Percentiles rank a stretch among this genome's conserved stretches.
Conservation (phyloP, 2,797 vertebrate genomes). For the Leptoclinus maculatus region DNA sequence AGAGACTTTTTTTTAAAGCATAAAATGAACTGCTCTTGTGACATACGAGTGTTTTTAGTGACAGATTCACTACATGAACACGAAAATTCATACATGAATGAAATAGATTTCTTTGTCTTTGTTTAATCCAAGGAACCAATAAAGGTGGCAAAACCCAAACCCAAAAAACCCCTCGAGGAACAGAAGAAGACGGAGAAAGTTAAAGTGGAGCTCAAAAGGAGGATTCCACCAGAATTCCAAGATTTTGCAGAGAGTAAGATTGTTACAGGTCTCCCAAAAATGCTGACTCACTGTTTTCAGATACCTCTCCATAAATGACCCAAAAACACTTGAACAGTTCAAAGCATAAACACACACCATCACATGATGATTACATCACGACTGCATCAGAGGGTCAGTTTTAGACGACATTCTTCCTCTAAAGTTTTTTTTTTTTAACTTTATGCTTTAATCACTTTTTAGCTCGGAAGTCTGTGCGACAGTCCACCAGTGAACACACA, state of each 20-base stretch:
- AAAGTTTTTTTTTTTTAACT: not conserved
- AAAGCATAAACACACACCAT: not conserved
- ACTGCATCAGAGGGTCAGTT: not conserved
- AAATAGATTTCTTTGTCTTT: constrained; percentile 23
- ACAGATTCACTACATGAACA: not conserved
- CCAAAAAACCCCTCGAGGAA: constrained; percentile 86
- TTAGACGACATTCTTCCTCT: not conserved
- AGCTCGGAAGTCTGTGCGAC: constrained; percentile 96
- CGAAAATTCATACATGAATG: not conserved
- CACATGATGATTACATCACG: not conserved
- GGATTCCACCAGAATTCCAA: constrained; percentile 86
- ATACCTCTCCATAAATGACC: not conserved
- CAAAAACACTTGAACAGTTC: not conserved
- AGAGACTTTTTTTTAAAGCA: not conserved
- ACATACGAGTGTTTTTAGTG: not conserved
- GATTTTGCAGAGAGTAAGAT: constrained; percentile 89
- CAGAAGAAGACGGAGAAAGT: constrained; percentile 85
- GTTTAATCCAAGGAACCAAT: constrained; percentile 88
- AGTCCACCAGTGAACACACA: constrained; percentile 96
- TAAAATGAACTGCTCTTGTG: not conserved
- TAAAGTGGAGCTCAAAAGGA: constrained; percentile 86
- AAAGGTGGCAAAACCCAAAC: constrained; percentile 89
- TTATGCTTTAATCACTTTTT: not conserved
- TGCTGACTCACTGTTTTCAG: not conserved
- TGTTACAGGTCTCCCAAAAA: not conserved